A percentile compares a stretch with the other conserved stretches of the same genome.
These are phyloP conservation scores for Falcunculus frontatus DNA, from an alignment of 2,113 vertebrate species.

Conservation along the genomic window DNA sequence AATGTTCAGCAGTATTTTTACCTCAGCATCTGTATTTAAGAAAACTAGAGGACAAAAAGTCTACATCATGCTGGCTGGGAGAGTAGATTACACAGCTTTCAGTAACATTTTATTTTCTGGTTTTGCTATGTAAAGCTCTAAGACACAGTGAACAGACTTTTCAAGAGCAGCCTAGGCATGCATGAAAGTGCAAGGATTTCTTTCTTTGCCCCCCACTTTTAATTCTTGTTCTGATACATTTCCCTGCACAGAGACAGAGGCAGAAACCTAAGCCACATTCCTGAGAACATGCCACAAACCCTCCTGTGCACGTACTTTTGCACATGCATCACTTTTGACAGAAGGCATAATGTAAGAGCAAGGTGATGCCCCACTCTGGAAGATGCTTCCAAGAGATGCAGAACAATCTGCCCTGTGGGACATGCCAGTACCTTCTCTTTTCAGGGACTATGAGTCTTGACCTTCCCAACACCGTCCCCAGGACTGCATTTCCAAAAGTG, in stretches of 20 bases:
- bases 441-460: not conserved
- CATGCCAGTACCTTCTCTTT: not conserved
- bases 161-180: not conserved
- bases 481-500: not conserved
- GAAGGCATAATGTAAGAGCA: not conserved
- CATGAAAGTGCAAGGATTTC: not conserved
- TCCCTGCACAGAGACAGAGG: not conserved
- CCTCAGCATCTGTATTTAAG: not conserved
- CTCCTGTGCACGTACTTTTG: not conserved
- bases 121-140: not conserved
- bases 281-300: not conserved
- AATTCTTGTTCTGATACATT: not conserved
- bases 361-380: not conserved
- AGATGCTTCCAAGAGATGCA: not conserved
- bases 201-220: not conserved
- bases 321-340: not conserved
- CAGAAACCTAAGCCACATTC: not conserved
- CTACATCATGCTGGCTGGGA: not conserved
- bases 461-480: not conserved
- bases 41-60: not conserved
- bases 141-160: not conserved
- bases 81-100: conserved; percentile 27
- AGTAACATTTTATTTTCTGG: conserved; percentile 10
- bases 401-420: not conserved
- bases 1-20: not conserved